Evolutionary conservation across 23 tunicate genomes (phyloP).

Genomic region (Ciona savignyi): DNA sequence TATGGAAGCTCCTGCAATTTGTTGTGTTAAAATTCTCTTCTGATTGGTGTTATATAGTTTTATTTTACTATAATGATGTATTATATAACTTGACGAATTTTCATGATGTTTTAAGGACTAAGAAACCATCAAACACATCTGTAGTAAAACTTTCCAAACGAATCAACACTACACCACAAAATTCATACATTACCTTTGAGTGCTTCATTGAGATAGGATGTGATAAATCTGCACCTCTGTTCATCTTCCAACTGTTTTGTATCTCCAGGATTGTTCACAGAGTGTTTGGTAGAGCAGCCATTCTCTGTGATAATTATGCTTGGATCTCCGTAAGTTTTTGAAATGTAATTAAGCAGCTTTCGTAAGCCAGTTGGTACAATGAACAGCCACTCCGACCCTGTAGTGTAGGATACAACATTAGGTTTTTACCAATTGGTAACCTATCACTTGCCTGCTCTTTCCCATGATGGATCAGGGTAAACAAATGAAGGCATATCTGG

Average conservation of each 20-base stretch:
- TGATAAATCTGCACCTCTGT: slow-evolving; percentile 57
- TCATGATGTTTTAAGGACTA: too few species aligned
- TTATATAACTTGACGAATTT: too few species aligned
- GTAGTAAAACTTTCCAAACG: too few species aligned
- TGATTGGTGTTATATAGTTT: too few species aligned
- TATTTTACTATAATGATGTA: too few species aligned
- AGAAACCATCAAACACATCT: too few species aligned
- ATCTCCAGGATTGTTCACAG: slow-evolving; percentile 33
- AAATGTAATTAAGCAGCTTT: slow-evolving; percentile 44
- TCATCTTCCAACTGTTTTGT: slow-evolving; percentile 32
- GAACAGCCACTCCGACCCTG: slow-evolving; percentile 78
- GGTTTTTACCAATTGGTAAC: too few species aligned
- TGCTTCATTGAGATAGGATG: slow-evolving; percentile 65
- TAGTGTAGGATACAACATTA: too few species aligned
- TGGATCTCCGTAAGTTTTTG: slow-evolving; percentile 55
- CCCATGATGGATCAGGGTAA: slow-evolving; percentile 60
- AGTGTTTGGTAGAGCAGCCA: slow-evolving; percentile 83
- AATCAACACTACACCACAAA: not conserved
- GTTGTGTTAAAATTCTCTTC: too few species aligned
- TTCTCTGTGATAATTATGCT: slow-evolving; percentile 80
- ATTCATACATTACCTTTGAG: slow-evolving; percentile 43
- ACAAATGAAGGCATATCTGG: slow-evolving; percentile 58
- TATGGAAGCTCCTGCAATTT: too few species aligned
- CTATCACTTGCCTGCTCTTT: slow-evolving; percentile 83
- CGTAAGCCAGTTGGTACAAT: slow-evolving; percentile 84